Base-by-base conservation (phyloP, 2,888 invertebrate genomes). In the Antheraea assamensis region DNA sequence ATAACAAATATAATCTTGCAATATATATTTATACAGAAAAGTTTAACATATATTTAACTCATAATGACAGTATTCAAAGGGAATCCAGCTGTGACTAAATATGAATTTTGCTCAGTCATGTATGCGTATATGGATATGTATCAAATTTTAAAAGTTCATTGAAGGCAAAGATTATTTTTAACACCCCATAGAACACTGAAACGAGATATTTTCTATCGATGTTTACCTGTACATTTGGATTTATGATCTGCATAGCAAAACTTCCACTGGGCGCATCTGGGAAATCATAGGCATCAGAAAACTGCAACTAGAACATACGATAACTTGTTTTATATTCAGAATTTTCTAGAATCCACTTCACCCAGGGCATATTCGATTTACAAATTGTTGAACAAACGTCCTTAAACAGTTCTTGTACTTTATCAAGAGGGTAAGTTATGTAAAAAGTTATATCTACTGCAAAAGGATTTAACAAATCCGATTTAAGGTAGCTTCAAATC, bases 201-300 rank as follows among this genome's bases (percentile, higher is more conserved):
- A 2, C 30, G 10, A 8, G 17, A n/a, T 31, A 70, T 68, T 7
- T n/a, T 3, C 31, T 19, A 17, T 68, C 52, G 42, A 49, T 47
- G 74, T 77, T 83, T 83, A 93, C 94, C 83, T 91, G 88, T 15
- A 93, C 92, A 75, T 83, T 85, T 0, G 90, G 93, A 76, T 87
- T 92, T 70, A 94, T 88, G 31, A 94, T 89, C 81, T 94, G 92
- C 90, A 92, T 89, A 0, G 90, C 86, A 77, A 95, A 91, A 76
- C 95, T 94, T 15, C 96, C 96, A 75, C 95, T 96, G 0, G 95
- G 91, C 0, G 92, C 91, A 79, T 96, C 96, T 24, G 96, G 96
- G 82, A 95, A 96, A 82, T 96, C 95, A 70, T 93, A 91, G 0
- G 95, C 91, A 75, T 95, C 93, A 70, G 95, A 95, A 76, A 96